Conservation (phyloP, 2,888 invertebrate species). For the Caenorhabditis sp. region DNA sequence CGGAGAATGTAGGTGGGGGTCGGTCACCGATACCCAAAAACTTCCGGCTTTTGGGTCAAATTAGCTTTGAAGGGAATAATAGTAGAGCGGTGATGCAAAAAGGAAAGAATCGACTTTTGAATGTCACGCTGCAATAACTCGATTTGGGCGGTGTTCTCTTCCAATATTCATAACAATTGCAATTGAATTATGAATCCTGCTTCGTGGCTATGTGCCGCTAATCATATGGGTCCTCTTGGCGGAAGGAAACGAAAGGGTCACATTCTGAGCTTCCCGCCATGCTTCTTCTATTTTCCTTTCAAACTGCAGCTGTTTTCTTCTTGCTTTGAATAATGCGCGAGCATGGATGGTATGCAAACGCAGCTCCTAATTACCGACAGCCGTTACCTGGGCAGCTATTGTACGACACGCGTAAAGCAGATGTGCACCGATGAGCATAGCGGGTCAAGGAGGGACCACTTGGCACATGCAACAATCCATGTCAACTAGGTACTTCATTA, state of each 20-base stretch:
- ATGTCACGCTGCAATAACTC: conserved; percentile 49
- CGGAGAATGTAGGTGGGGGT: background rate
- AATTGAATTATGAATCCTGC: conserved; percentile 44
- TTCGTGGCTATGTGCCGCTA: conserved; percentile 19
- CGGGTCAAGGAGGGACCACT: conserved; percentile 50
- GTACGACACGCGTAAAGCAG: conserved; percentile 50
- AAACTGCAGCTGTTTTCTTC: conserved; percentile 39
- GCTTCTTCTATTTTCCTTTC: too few species aligned
- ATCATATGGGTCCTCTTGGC: conserved; percentile 21
- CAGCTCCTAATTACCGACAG: conserved; percentile 59
- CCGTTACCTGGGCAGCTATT: conserved; percentile 57
- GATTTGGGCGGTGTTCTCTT: conserved; percentile 41
- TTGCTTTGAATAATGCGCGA: conserved; percentile 44
- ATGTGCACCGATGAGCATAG: conserved; percentile 39
- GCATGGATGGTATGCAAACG: conserved; percentile 31
- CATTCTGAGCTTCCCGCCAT: background rate
- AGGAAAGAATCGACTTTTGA: conserved; percentile 40
- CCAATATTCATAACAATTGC: conserved; percentile 35
- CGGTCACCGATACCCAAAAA: conserved; percentile 39
- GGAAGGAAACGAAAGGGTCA: background rate
- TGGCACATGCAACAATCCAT: conserved; percentile 54
- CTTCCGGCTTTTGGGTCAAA: conserved; percentile 47
- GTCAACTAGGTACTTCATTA: conserved; percentile 54
- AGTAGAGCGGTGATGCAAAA: conserved; percentile 47
- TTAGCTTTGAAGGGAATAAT: too few species aligned